Conservation (phyloP, 2,888 invertebrate genomes). For the Mystacides longicornis region DNA sequence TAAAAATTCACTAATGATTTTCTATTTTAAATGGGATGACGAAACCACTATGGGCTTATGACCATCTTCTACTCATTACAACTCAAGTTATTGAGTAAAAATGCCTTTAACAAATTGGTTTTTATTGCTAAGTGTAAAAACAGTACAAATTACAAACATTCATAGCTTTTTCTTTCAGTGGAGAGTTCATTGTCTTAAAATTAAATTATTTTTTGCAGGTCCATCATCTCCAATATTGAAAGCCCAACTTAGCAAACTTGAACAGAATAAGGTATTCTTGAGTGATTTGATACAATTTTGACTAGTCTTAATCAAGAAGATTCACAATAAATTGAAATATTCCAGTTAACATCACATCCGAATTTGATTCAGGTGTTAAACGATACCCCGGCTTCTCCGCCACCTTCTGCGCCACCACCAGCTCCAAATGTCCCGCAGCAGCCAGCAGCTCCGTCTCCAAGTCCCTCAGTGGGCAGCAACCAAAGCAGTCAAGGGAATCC, state of each 20-base stretch:
- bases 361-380: conserved; percentile 53
- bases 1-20: too few species aligned
- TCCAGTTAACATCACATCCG: conserved; percentile 52
- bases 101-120: too few species aligned
- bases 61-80: too few species aligned
- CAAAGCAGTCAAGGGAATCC: conserved; percentile 33
- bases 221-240: conserved; percentile 76
- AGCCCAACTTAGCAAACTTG: conserved; percentile 65
- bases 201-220: conserved; percentile 39
- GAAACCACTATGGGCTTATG: too few species aligned
- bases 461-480: neutral
- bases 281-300: too few species aligned
- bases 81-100: too few species aligned
- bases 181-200: too few species aligned
- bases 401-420: conserved; percentile 33
- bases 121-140: too few species aligned
- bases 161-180: too few species aligned
- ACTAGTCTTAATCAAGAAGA: neutral
- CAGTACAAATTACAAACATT: too few species aligned
- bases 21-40: too few species aligned
- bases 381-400: conserved; percentile 30
- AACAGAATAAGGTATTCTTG: conserved; percentile 39
- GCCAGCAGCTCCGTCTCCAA: neutral
- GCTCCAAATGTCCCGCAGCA: neutral
- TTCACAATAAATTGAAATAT: conserved; percentile 9